Evolutionary conservation across 1,140 invertebrate genomes (phyloP).

Genomic region (Adelges cooleyi): DNA sequence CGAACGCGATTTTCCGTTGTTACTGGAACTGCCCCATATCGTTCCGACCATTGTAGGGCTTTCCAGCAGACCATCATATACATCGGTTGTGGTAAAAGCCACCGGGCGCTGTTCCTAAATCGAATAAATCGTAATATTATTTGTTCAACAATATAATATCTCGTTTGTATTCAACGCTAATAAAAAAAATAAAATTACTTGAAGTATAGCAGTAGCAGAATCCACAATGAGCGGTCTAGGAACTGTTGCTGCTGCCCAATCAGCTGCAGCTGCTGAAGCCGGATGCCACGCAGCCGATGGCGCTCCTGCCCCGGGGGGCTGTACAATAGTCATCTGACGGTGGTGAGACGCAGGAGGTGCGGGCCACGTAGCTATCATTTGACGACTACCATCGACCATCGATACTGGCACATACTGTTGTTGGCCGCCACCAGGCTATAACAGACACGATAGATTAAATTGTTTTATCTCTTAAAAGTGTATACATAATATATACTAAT

Average conservation of each 20-base stretch:
- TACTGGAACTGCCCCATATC: conserved; percentile 21
- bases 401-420: conserved; percentile 83
- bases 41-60: conserved; percentile 33
- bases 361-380: conserved; percentile 67
- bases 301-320: conserved; percentile 77
- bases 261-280: conserved; percentile 52
- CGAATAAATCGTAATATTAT: not conserved
- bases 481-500: no score
- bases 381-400: conserved; percentile 65
- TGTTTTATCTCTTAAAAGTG: no score
- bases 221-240: conserved; percentile 63
- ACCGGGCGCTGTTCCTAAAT: conserved; percentile 46
- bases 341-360: conserved; percentile 42
- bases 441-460: no score
- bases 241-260: conserved; percentile 46
- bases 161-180: not conserved
- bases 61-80: conserved; percentile 35
- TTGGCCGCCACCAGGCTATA: conserved; percentile 44
- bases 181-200: conserved; percentile 41
- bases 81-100: conserved; percentile 34
- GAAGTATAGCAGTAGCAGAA: conserved; percentile 53
- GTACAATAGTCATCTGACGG: conserved; percentile 60
- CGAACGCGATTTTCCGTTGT: conserved; percentile 19
- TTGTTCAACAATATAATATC: not conserved
- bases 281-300: conserved; percentile 56